Base-by-base conservation (phyloP, 2,888 invertebrate genomes). In the Cybosia mesomella region DNA sequence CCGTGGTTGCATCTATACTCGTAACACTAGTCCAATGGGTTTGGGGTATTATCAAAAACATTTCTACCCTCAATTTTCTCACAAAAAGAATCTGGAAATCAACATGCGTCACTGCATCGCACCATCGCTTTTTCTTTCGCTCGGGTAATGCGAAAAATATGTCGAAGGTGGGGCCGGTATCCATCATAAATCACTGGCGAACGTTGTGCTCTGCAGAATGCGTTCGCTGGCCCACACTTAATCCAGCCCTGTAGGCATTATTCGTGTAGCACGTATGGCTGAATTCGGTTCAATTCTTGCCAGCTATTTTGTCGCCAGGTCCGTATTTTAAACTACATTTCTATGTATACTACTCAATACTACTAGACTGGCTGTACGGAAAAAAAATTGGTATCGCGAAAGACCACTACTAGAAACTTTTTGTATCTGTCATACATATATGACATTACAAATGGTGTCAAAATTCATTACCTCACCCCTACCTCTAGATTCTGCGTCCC, bases 111-210 rank as follows among this genome's bases (percentile, higher is more conserved):
- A 82, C 80, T 79, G 85, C 85, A 81, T 83, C 72, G 78, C 77
- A 74, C 80, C 80, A 76, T 79, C 77, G 77, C 75, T 83, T 83
- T 84, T 83, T 83, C 81, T 80, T 84, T 81, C 77, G 68, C 68
- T 73, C 78, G 80, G 76, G 85, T 89, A 89, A 90, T 90, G 89
- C 84, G 87, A 86, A 87, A 89, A 89, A 89, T 89, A 86, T 90
- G 89, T 88, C 85, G 83, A 81, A 83, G 79, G 82, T 78, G 74
- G 70, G 83, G 81, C 71, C 70, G 77, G 83, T 75, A 81, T 83
- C 80, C 81, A 79, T 88, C 87, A 87, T 89, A 89, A 89, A 88
- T 89, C 89, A 89, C 77, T 39, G 70, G 73, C 22, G 55, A 70
- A 63, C 66, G 75, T 43, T 32, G 70, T 54, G 64, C 62, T 64